These are phyloP conservation scores for Cosmopolites sordidus DNA, from an alignment of 2,888 invertebrate genomes.

Conservation along the genomic window DNA sequence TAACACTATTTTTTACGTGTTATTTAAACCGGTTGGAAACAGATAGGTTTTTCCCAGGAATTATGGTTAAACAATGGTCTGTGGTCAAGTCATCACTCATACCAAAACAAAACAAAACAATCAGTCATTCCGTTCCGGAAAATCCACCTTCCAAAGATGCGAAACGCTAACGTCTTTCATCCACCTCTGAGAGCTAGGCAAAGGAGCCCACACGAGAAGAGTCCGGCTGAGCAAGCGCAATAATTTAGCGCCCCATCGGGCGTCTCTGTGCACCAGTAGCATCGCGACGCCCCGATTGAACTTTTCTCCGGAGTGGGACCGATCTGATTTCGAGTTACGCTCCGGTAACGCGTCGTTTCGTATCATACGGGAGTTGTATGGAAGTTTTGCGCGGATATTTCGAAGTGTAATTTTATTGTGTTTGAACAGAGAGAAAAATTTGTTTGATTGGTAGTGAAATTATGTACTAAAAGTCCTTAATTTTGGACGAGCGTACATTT, in stretches of 20 bases:
- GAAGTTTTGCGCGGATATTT: not conserved
- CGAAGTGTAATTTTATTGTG: not conserved
- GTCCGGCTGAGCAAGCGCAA: conserved; percentile 17
- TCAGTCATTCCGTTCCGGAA: conserved; percentile 4
- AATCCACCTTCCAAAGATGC: conserved; percentile 4
- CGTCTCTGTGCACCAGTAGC: conserved; percentile 17
- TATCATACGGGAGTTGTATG: not conserved
- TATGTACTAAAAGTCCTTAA: no score
- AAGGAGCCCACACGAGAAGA: not conserved
- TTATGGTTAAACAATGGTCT: no score
- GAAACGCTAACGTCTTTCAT: not conserved
- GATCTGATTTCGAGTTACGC: not conserved
- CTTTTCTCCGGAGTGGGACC: conserved; percentile 15
- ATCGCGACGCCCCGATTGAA: conserved; percentile 16
- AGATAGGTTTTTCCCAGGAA: no score
- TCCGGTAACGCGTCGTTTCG: conserved; percentile 6
- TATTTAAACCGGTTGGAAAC: no score
- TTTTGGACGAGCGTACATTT: no score
- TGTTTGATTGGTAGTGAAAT: no score
- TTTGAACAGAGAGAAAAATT: no score
- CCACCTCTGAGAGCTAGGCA: conserved; percentile 1
- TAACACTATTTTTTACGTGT: no score
- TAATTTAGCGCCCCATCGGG: conserved; percentile 15
- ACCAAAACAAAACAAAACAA: conserved; percentile 1
- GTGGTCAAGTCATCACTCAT: not conserved